Percentiles rank a stretch among this genome's conserved stretches.
Conservation (phyloP, 2,888 invertebrate genomes). For the Luffia ferchaultella region DNA sequence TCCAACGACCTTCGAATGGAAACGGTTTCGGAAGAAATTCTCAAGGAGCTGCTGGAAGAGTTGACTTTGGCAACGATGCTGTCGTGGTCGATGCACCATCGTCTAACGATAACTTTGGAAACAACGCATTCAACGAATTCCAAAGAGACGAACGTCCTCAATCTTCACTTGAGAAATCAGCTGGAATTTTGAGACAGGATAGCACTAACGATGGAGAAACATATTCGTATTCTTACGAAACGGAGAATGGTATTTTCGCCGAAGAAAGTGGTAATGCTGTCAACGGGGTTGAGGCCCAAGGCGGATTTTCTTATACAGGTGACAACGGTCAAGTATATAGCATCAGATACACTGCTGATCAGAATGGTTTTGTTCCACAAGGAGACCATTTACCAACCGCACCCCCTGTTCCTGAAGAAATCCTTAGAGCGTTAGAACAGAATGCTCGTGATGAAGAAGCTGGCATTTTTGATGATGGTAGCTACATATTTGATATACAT, state of each 20-base stretch:
- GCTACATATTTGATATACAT: conserved; percentile 4
- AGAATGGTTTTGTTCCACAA: conserved; percentile 49
- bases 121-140: conserved; percentile 17
- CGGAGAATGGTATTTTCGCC: conserved; percentile 49
- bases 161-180: conserved; percentile 42
- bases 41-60: neutral
- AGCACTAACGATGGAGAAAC: conserved; percentile 44
- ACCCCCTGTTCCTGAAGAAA: conserved; percentile 50
- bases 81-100: conserved; percentile 5
- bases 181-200: conserved; percentile 45
- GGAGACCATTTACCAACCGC: conserved; percentile 53
- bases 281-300: conserved; percentile 49
- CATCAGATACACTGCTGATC: conserved; percentile 50
- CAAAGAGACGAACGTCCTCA: conserved; percentile 38
- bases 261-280: conserved; percentile 50
- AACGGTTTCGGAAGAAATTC: neutral
- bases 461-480: conserved; percentile 54
- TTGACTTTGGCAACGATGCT: conserved; percentile 15
- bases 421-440: conserved; percentile 44
- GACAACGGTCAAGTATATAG: conserved; percentile 52
- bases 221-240: conserved; percentile 46
- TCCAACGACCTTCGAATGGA: neutral
- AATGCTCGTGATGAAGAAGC: conserved; percentile 53
- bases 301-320: conserved; percentile 48
- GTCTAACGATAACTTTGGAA: neutral